These are phyloP conservation scores for Drepanosiphum platanoidis DNA, from an alignment of 2,888 invertebrate species.

Conservation along the genomic window DNA sequence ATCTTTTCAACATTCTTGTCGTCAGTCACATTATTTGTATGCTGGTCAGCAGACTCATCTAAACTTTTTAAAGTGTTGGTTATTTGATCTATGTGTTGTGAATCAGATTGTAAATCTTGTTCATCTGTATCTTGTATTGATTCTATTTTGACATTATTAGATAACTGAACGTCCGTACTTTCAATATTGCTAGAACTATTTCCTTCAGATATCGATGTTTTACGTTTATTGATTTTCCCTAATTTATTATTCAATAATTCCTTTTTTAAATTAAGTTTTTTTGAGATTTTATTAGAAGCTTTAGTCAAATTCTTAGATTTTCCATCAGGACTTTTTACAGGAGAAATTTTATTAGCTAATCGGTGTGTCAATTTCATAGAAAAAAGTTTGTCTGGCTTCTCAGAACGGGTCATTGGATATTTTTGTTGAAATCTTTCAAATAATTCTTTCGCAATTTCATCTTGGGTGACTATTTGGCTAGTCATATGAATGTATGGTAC, in stretches of 20 bases:
- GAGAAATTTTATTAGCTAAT: conserved; percentile 66
- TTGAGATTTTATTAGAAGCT: not conserved
- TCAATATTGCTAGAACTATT: conserved; percentile 28
- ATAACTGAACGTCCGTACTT: not conserved
- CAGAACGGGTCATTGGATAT: conserved; percentile 66
- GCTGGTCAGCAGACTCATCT: conserved; percentile 41
- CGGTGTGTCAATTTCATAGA: conserved; percentile 71
- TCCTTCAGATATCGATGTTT: not conserved
- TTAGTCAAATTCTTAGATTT: conserved; percentile 28
- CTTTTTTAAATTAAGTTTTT: conserved; percentile 15
- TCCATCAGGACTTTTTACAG: conserved; percentile 3
- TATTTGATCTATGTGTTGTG: conserved; percentile 49
- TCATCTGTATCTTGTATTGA: not conserved
- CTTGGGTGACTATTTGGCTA: conserved; percentile 71
- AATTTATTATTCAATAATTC: conserved; percentile 22
- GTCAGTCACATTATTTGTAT: conserved; percentile 24
- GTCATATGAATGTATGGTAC: conserved; percentile 69
- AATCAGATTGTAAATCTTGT: conserved; percentile 21
- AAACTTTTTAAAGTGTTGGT: conserved; percentile 41
- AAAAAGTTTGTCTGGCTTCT: conserved; percentile 69
- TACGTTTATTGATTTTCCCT: not conserved
- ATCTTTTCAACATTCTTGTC: conserved; percentile 58
- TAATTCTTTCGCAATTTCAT: conserved; percentile 71
- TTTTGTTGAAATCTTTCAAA: conserved; percentile 70
- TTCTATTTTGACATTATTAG: conserved; percentile 19